Percentiles rank a stretch among this genome's conserved stretches.
phyloP scores from a whole-genome alignment of 2,888 invertebrate species.

The Meiosimyza decipiens region DNA sequence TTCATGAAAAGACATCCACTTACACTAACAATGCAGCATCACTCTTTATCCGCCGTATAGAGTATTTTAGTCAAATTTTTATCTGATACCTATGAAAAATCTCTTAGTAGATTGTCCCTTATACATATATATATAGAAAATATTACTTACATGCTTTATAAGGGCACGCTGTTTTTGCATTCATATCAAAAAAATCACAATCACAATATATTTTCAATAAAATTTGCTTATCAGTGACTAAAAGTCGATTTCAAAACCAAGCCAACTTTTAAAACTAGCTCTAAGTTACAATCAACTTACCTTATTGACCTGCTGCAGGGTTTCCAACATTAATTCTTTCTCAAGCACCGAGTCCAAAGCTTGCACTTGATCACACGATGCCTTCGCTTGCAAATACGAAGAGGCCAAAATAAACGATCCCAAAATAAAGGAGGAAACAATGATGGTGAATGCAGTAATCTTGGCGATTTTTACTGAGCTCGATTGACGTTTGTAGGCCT shows the following conservation, averaged over 20 bases:
- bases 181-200: too few relatives aligned
- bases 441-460: slow-evolving; percentile 85
- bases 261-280: background rate
- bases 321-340: slow-evolving; percentile 78
- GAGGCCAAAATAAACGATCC: slow-evolving; percentile 86
- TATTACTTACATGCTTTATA: too few relatives aligned
- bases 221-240: too few relatives aligned
- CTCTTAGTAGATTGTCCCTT: too few relatives aligned
- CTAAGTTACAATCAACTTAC: slow-evolving; percentile 51
- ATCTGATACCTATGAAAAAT: too few relatives aligned
- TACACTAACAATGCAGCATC: too few relatives aligned
- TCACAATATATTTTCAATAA: too few relatives aligned
- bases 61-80: too few relatives aligned
- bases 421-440: slow-evolving; percentile 82
- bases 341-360: slow-evolving; percentile 76
- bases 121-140: too few relatives aligned
- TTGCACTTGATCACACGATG: slow-evolving; percentile 82
- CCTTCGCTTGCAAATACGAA: slow-evolving; percentile 84
- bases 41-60: too few relatives aligned
- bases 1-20: too few relatives aligned
- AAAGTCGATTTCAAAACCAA: background rate
- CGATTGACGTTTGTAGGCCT: slow-evolving; percentile 85
- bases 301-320: slow-evolving; percentile 76
- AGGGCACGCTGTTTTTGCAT: too few relatives aligned
- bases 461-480: slow-evolving; percentile 87